Percentiles rank a stretch among this genome's conserved stretches.
Conservation (phyloP, 1,140 invertebrate genomes). For the Venturia canescens region DNA sequence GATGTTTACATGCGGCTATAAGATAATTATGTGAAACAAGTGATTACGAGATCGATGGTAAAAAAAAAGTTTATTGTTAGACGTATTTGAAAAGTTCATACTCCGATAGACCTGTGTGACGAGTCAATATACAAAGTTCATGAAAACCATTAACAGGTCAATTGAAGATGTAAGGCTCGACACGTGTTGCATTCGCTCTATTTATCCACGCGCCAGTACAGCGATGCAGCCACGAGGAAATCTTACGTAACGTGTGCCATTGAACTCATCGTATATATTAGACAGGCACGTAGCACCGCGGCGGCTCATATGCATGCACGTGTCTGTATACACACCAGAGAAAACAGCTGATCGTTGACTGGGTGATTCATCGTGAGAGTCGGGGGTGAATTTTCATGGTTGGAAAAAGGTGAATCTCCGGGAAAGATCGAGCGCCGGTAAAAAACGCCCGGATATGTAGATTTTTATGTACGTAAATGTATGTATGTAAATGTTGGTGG, state of each 20-base stretch:
- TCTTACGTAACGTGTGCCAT: conserved; percentile 18
- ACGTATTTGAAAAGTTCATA: not conserved
- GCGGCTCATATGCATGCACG: not conserved
- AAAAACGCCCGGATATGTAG: not conserved
- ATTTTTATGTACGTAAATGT: conserved; percentile 9
- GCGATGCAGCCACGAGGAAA: not conserved
- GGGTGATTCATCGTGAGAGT: conserved; percentile 9
- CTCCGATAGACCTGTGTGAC: not conserved
- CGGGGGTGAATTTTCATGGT: conserved; percentile 4
- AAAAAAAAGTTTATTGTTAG: too few species aligned
- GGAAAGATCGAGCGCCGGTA: conserved; percentile 3
- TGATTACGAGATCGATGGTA: too few species aligned
- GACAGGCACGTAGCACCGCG: not conserved
- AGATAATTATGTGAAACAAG: too few species aligned
- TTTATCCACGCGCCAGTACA: not conserved
- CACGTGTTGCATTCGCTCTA: not conserved
- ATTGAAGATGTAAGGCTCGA: not conserved
- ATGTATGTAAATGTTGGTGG: not conserved
- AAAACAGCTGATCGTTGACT: conserved; percentile 18
- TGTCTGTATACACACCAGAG: not conserved
- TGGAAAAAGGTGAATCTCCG: conserved; percentile 14
- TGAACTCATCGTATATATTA: conserved; percentile 3
- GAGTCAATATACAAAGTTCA: not conserved
- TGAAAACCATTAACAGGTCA: too few species aligned
- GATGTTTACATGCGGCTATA: too few species aligned